Evolutionary conservation across 2,797 vertebrate genomes (phyloP).

Genomic region (Gila robusta): DNA sequence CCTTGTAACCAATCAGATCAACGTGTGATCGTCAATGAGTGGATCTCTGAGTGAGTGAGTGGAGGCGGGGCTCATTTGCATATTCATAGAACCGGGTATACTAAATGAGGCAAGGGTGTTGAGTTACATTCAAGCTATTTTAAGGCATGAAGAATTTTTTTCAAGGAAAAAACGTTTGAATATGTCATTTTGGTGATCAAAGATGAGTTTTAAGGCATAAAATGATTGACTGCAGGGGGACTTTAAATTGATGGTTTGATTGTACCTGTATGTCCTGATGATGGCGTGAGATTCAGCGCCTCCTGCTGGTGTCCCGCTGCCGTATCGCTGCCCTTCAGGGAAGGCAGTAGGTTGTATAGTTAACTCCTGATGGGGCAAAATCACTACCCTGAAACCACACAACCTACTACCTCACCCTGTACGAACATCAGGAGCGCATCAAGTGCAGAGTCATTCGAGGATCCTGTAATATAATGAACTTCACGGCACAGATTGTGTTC

Average conservation of each 20-base stretch:
- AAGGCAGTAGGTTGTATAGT: conserved; percentile 90
- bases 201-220: no score
- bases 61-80: no score
- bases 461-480: neutral
- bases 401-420: conserved; percentile 99
- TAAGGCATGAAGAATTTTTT: no score
- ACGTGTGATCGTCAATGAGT: no score
- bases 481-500: neutral
- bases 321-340: conserved; percentile 85
- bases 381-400: conserved; percentile 99
- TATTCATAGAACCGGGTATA: no score
- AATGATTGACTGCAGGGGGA: no score
- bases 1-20: no score
- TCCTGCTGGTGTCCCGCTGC: conserved; percentile 63
- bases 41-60: no score
- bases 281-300: conserved; percentile 21
- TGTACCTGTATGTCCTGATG: conserved; percentile 1
- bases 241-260: neutral
- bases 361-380: conserved; percentile 92
- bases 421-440: conserved; percentile 72
- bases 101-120: no score
- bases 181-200: no score
- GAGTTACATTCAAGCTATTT: no score
- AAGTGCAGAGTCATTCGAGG: neutral
- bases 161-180: no score